Evolutionary conservation across 2,113 vertebrate species (phyloP).

Genomic region (Amphiprion ocellaris): DNA sequence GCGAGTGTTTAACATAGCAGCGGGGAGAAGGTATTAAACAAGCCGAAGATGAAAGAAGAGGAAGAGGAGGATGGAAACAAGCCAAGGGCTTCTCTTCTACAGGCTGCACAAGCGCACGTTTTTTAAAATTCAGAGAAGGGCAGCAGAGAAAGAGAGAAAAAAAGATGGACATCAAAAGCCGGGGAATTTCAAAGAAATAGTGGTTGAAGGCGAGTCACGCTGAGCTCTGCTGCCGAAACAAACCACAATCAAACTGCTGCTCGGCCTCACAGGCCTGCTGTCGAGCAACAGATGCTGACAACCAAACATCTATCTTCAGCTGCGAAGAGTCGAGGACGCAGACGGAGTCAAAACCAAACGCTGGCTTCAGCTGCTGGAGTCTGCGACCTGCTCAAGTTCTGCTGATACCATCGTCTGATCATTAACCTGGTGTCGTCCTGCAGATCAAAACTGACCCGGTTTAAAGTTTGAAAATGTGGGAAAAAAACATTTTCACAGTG

Average conservation of each 20-base stretch:
- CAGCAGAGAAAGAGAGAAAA: neutral
- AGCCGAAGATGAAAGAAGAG: constrained; percentile 1
- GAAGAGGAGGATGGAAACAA: constrained; percentile 1
- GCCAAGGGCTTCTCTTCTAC: constrained; percentile 14
- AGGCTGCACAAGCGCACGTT: constrained; percentile 5
- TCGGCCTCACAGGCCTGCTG: constrained; percentile 16
- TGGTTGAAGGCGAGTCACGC: constrained; percentile 46
- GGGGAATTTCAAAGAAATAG: constrained; percentile 58
- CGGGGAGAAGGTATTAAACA: neutral
- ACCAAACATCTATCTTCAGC: constrained; percentile 34
- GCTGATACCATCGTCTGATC: no score
- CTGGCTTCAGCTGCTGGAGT: neutral
- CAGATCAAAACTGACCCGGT: no score
- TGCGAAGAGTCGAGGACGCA: neutral
- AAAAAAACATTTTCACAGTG: no score
- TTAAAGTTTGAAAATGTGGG: no score
- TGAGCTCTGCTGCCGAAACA: constrained; percentile 46
- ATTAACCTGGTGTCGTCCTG: no score
- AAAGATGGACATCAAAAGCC: constrained; percentile 54
- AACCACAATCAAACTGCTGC: constrained; percentile 48
- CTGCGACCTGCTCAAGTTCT: no score
- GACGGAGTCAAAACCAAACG: neutral
- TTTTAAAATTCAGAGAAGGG: constrained; percentile 38
- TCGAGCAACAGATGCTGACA: constrained; percentile 32
- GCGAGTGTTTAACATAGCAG: neutral